Percentiles rank a stretch among this genome's conserved stretches.
Conservation (phyloP, 30 jellyfish, hydroid and myxozoan genomes). For the Hydra vulgaris region DNA sequence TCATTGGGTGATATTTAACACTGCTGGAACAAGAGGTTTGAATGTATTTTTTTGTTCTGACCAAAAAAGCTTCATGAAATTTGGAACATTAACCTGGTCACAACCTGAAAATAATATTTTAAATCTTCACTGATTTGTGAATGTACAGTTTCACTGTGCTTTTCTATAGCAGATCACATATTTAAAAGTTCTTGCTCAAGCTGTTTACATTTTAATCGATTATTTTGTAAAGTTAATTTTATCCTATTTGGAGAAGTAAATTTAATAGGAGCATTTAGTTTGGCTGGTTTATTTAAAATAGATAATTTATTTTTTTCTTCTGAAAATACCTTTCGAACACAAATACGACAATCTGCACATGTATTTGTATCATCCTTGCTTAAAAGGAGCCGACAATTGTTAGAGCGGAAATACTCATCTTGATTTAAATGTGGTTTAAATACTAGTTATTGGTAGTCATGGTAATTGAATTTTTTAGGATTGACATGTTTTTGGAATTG, state of each 20-base stretch:
- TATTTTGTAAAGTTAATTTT: neutral
- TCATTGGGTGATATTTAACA: constrained; percentile 46
- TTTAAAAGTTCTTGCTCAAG: too few relatives aligned
- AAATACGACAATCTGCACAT: neutral
- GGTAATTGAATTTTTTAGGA: neutral
- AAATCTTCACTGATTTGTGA: too few relatives aligned
- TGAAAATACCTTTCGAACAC: neutral
- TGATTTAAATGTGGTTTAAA: neutral
- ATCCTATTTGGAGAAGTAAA: neutral
- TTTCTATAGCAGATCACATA: too few relatives aligned
- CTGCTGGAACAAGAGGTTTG: constrained; percentile 5
- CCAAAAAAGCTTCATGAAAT: constrained; percentile 21
- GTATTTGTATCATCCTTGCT: neutral
- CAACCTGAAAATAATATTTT: neutral
- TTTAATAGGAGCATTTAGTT: neutral
- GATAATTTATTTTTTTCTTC: neutral
- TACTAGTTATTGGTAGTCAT: neutral
- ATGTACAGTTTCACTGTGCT: too few relatives aligned
- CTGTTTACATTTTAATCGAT: too few relatives aligned
- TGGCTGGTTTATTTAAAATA: neutral
- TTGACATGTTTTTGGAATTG: neutral
- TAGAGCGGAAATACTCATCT: neutral
- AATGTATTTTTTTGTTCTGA: constrained; percentile 1
- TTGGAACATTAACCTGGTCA: constrained; percentile 17
- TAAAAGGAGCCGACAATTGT: neutral